Evolutionary conservation across 53 echinoderm and acorn worm genomes (phyloP).

Genomic region (Arbacia lixula): DNA sequence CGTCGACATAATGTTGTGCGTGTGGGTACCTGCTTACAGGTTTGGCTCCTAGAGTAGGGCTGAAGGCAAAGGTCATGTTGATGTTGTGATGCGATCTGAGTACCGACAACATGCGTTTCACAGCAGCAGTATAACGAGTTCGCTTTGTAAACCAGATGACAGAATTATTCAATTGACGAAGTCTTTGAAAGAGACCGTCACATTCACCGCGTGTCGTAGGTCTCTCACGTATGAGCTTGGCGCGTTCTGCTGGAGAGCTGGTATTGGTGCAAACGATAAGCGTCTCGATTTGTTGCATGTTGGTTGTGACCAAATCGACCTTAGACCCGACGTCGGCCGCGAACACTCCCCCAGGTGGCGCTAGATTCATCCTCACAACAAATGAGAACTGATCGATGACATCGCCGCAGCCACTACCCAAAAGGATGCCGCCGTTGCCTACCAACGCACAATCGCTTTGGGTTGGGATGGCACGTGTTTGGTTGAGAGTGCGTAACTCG

Average conservation of each 20-base stretch:
- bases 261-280: slow-evolving; percentile 5
- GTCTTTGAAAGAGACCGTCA: too few species aligned
- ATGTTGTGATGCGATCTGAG: too few species aligned
- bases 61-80: too few species aligned
- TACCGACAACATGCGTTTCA: too few species aligned
- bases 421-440: slow-evolving; percentile 18
- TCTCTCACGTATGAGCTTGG: too few species aligned
- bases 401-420: slow-evolving; percentile 13
- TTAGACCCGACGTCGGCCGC: slow-evolving; percentile 9
- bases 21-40: too few species aligned
- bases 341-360: slow-evolving; percentile 16
- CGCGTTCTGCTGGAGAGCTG: background rate
- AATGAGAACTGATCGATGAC: slow-evolving; percentile 4
- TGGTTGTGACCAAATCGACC: background rate
- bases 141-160: too few species aligned
- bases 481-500: background rate
- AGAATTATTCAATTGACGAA: too few species aligned
- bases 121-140: too few species aligned
- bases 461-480: background rate
- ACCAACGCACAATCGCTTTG: background rate
- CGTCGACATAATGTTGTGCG: too few species aligned
- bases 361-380: slow-evolving; percentile 19
- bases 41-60: too few species aligned
- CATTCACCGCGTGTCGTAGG: too few species aligned
- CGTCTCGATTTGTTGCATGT: background rate